phyloP scores from a whole-genome alignment of 2,113 vertebrate genomes.

The Nasalis larvatus region DNA sequence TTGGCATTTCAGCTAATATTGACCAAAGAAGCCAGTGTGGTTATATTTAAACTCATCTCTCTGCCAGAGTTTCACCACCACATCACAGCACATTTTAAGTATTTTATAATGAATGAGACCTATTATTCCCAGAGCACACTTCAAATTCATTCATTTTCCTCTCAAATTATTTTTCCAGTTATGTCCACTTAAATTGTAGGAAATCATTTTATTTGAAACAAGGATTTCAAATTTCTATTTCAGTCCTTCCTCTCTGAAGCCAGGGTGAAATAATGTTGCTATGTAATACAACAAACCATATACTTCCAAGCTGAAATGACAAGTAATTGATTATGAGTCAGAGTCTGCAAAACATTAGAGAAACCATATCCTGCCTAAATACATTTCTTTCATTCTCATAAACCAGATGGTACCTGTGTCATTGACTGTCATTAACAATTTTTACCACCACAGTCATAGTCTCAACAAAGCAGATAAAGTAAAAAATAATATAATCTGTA shows the following conservation, averaged over 20 bases:
- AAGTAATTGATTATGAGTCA: slow-evolving; percentile 32
- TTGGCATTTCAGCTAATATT: slow-evolving; percentile 12
- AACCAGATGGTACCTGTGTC: background rate
- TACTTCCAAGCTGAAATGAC: background rate
- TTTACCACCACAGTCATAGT: background rate
- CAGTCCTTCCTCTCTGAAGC: background rate
- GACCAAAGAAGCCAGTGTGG: background rate
- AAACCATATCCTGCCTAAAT: background rate
- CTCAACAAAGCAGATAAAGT: background rate
- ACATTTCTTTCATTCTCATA: background rate
- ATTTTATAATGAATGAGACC: background rate
- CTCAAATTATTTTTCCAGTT: slow-evolving; percentile 28
- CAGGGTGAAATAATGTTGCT: background rate
- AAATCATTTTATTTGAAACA: background rate
- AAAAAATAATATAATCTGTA: background rate
- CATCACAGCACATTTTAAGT: background rate
- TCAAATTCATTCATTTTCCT: background rate
- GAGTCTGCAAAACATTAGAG: background rate
- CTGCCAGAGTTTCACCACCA: background rate
- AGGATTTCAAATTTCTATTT: background rate
- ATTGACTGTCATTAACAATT: background rate
- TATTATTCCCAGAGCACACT: slow-evolving; percentile 18
- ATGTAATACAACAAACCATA: background rate
- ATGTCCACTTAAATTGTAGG: background rate
- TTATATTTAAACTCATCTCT: slow-evolving; percentile 39